Evolutionary conservation across 2,888 invertebrate genomes (phyloP).

Genomic region (Lepeophtheirus nordmannii): DNA sequence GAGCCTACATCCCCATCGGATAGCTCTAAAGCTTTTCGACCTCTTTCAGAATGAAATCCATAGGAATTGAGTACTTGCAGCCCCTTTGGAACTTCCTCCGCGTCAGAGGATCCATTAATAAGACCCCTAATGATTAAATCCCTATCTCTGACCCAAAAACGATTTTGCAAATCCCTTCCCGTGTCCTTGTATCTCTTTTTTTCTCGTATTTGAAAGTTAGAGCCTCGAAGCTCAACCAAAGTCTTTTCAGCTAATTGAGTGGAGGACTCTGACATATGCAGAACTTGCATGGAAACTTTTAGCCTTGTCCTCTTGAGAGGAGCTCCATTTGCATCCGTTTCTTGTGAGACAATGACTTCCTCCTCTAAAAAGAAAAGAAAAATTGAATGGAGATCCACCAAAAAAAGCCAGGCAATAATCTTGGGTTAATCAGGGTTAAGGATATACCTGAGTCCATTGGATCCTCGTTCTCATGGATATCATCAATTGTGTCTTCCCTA

Average conservation of each 20-base stretch:
- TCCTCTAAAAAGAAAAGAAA: no score
- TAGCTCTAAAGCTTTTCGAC: slow-evolving; percentile 53
- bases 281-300: slow-evolving; percentile 58
- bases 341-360: neutral
- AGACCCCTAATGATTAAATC: slow-evolving; percentile 21
- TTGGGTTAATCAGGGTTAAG: no score
- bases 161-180: slow-evolving; percentile 8
- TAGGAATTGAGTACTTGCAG: slow-evolving; percentile 41
- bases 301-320: neutral
- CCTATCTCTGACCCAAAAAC: slow-evolving; percentile 24
- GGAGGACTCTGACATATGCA: slow-evolving; percentile 50
- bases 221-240: slow-evolving; percentile 47
- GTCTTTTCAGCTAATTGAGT: slow-evolving; percentile 59
- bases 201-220: slow-evolving; percentile 45
- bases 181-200: neutral
- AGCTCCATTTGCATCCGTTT: neutral
- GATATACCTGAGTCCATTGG: no score
- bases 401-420: no score
- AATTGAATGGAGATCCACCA: no score
- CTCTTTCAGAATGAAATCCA: slow-evolving; percentile 57
- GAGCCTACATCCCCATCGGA: slow-evolving; percentile 53
- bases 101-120: neutral
- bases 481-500: neutral
- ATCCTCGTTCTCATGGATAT: neutral
- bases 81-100: slow-evolving; percentile 11